phyloP scores from a whole-genome alignment of 2,888 invertebrate genomes.

The Drosophila tanythrix region DNA sequence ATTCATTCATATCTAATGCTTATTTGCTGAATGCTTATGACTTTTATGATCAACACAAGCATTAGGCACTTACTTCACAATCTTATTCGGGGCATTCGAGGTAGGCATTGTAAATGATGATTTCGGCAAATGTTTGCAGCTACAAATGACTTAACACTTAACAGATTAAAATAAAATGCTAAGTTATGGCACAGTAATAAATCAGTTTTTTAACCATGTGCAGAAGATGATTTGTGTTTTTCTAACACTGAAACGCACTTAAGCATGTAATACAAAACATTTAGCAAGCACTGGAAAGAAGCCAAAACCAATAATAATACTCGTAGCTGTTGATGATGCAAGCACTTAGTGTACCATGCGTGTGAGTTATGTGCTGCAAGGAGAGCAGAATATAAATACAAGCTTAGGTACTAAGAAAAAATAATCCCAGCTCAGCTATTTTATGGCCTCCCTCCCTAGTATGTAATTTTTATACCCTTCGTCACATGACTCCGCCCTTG shows the following conservation, averaged over 20 bases:
- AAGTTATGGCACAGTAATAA: slow-evolving; percentile 2
- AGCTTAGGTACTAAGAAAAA: background rate
- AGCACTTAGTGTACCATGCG: background rate
- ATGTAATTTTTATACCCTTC: background rate
- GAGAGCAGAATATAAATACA: background rate
- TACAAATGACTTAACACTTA: background rate
- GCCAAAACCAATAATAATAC: background rate
- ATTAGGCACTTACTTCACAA: slow-evolving; percentile 14
- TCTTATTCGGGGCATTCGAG: background rate
- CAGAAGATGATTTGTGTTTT: background rate
- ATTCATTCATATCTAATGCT: slow-evolving; percentile 2
- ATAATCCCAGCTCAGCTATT: background rate
- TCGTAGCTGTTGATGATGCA: background rate
- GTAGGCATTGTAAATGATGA: slow-evolving; percentile 6
- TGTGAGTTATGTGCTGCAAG: background rate
- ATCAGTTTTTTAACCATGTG: background rate
- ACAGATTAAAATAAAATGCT: background rate
- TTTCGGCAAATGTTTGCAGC: slow-evolving; percentile 12
- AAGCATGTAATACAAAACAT: background rate
- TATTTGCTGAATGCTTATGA: slow-evolving; percentile 17
- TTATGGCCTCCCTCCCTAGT: background rate
- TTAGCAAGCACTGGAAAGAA: background rate
- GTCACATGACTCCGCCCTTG: background rate
- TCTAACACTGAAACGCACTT: background rate
- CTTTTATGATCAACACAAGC: slow-evolving; percentile 24